Evolutionary conservation across 2,888 invertebrate genomes (phyloP), one percentile per base, ranked within the genome.

Genomic region (Acrocyrtus sp.): DNA sequence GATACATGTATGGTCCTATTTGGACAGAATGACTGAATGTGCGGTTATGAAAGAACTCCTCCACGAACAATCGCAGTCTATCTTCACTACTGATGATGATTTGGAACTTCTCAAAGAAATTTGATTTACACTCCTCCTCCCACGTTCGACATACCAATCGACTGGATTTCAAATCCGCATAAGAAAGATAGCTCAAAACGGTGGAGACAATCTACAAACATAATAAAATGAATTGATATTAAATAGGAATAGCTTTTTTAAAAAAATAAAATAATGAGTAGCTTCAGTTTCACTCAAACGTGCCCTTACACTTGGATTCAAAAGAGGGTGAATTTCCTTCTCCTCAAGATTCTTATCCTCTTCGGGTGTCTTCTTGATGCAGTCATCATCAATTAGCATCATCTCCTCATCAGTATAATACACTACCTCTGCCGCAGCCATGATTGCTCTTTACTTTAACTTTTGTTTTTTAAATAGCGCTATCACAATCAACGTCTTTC

Each of bases 1-100:
- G 45, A 45, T 73, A 77, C 77, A 77, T 75, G 61, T 69, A 77
- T 58, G 77, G 77, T 17, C 77, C 77, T 21, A 77, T 56, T 58
- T 77, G 77, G 61, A 77, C 69, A 19, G 69, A 65, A 21, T 69
- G 72, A 57, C 69, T 75, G 57, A 75, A 75, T n/a, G 65, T 73
- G 22, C 77, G 72, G 41, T 77, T 69, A 22, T 72, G 68, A 54
- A 72, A 73, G 61, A 77, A 77, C 57, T 75, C 72, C 26, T 51
- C 39, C 26, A 73, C 66, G 50, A 75, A 77, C 48, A 54, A 56
- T 24, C 65, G 60, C 57, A 77, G 60, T 50, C 63, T 60, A 4
- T 75, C 69, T 24, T 77, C 77, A 51, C 72, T 75, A 26, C 67
- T 70, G 43, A 77, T 73, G 21, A 77, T 63, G 34, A 77, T 73